Evolutionary conservation across 1,140 invertebrate species (phyloP), one percentile per base, ranked within the genome.

Genomic region (Formica selysi): DNA sequence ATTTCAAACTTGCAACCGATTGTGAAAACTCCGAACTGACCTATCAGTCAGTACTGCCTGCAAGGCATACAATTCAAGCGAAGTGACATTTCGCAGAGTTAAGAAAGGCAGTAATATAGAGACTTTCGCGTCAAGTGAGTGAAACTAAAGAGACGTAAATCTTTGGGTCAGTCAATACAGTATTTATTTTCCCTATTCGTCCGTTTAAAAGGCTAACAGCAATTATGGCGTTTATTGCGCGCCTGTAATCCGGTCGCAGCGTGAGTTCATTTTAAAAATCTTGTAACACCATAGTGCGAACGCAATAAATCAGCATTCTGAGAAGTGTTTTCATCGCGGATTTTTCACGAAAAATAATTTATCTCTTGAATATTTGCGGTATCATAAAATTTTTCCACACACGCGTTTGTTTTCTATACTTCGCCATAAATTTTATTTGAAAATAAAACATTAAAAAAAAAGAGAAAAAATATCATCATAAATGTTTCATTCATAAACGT

Each of bases 151-250:
- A 70, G 54, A 70, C 57, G 64, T 76, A 71, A 88, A 88, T 76
- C 87, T 70, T 54, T 54, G 26, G 41, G 64, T 44, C 26, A 36
- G 36, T n/a, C 26, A 62, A 84, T 83, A 61, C 62, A 32, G 32
- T 32, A 76, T 81, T 88, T 88, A 87, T 88, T 76, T 88, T 87
- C 62, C 54, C 54, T 59, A 86, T 83, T 68, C 68, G 76, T 19
- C 26, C 57, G 59, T 85, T 41, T 64, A 65, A 71, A 88, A 88
- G 59, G 65, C 73, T 85, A 87, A 84, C 78, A 86, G 88, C 86
- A 88, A 92, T 91, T 90, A 91, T 84, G 65, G 70, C 68, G 87
- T 92, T 91, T 91, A 92, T 91, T 88, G 86, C 86, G 26, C 70
- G 73, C 61, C 74, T 84, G 87, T 85, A 91, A 92, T 90, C 85